A percentile compares a stretch with the other conserved stretches of the same genome.
These are phyloP conservation scores for Diplazon laetatorius DNA, from an alignment of 2,888 invertebrate genomes.

Conservation along the genomic window DNA sequence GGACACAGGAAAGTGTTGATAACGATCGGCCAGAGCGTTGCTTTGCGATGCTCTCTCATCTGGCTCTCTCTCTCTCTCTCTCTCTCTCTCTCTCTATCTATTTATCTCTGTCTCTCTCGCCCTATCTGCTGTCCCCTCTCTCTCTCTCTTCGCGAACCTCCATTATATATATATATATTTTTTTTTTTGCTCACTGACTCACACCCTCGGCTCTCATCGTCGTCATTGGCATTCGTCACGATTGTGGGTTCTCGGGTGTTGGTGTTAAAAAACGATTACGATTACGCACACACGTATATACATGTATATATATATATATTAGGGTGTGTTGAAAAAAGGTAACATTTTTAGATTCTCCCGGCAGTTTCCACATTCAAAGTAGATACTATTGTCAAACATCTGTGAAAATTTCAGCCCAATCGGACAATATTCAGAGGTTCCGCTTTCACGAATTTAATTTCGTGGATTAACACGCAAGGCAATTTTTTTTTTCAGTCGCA, in stretches of 20 bases:
- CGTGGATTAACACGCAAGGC: no score
- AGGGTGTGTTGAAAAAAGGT: no score
- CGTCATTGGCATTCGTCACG: conserved; percentile 64
- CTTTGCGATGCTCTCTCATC: conserved; percentile 48
- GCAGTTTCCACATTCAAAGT: no score
- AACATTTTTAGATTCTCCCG: no score
- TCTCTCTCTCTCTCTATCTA: conserved; percentile 39
- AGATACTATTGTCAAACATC: no score
- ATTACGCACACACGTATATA: no score
- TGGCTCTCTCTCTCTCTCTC: conserved; percentile 59
- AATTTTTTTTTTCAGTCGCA: no score
- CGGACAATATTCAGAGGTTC: no score
- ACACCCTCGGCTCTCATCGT: conserved; percentile 49
- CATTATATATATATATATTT: no score
- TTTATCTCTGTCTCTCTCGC: conserved; percentile 54
- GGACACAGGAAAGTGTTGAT: conserved; percentile 81
- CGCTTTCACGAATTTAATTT: no score
- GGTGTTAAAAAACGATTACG: conserved; percentile 54
- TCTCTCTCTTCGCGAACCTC: conserved; percentile 25
- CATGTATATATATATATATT: no score
- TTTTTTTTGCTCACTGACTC: conserved; percentile 37
- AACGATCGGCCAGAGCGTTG: conserved; percentile 74
- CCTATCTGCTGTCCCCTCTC: conserved; percentile 49
- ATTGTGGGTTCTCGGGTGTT: conserved; percentile 47
- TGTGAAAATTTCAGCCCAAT: no score